Conservation (phyloP, 2,113 vertebrate species). For the Malurus melanocephalus region DNA sequence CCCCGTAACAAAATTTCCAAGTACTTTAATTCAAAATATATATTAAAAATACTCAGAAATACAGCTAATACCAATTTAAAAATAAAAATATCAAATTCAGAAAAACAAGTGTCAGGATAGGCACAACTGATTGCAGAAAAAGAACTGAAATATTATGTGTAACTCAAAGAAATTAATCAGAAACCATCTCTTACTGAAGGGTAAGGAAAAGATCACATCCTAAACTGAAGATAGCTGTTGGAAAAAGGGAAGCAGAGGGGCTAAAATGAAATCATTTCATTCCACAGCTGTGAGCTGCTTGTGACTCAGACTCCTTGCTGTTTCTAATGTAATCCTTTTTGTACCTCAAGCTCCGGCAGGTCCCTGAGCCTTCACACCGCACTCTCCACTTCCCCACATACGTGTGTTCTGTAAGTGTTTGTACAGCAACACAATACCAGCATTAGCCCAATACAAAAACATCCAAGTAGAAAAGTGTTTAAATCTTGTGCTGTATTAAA, state of each 20-base stretch:
- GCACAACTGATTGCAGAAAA: not conserved
- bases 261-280: not conserved
- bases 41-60: not conserved
- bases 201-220: not conserved
- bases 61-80: not conserved
- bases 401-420: not conserved
- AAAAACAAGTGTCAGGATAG: not conserved
- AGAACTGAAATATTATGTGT: not conserved
- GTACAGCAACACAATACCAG: conserved; percentile 55
- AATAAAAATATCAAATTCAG: not conserved
- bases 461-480: conserved; percentile 7
- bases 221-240: not conserved
- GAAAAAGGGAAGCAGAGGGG: not conserved
- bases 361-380: conserved; percentile 14
- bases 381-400: not conserved
- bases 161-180: not conserved
- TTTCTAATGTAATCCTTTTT: not conserved
- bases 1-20: not conserved
- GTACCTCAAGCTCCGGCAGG: not conserved
- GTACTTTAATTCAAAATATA: not conserved
- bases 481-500: not conserved
- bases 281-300: not conserved
- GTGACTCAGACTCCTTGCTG: not conserved
- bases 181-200: not conserved
- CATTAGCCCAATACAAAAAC: conserved; percentile 42